Percentiles rank a stretch among this genome's conserved stretches.
These are phyloP conservation scores for Macaca mulatta DNA, from an alignment of 2,113 vertebrate species.

Conservation along the genomic window DNA sequence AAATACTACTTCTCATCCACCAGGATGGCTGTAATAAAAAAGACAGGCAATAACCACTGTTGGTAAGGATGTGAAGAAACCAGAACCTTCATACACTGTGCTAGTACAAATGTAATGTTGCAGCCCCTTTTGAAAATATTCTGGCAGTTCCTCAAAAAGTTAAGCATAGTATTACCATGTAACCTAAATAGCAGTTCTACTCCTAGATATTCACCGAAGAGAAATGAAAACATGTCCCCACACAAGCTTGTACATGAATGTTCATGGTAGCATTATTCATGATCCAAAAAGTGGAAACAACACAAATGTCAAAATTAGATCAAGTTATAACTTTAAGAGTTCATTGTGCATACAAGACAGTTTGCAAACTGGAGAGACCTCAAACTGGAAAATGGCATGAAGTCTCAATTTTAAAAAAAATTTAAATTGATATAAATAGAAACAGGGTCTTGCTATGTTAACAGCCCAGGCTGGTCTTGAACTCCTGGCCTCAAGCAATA, in stretches of 20 bases:
- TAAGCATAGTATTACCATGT: neutral
- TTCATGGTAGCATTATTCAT: neutral
- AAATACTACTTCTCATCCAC: neutral
- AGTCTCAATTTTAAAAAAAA: neutral
- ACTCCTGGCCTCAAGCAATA: too few relatives aligned
- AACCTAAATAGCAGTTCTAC: neutral
- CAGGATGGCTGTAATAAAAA: neutral
- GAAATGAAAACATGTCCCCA: neutral
- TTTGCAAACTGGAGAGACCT: neutral
- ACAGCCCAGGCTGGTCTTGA: too few relatives aligned
- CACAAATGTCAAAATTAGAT: neutral
- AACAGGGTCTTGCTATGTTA: too few relatives aligned
- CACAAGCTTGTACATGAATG: neutral
- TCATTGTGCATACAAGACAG: neutral
- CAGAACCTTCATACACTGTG: neutral
- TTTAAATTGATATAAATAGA: too few relatives aligned
- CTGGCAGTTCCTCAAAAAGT: neutral
- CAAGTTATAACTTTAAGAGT: neutral
- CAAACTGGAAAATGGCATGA: neutral
- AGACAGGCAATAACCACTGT: neutral
- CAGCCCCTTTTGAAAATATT: neutral
- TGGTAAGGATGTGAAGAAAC: neutral
- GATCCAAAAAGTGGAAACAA: neutral
- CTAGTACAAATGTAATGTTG: neutral
- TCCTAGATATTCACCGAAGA: neutral